Conservation (phyloP, 2,113 vertebrate genomes). For the Mirza zaza region DNA sequence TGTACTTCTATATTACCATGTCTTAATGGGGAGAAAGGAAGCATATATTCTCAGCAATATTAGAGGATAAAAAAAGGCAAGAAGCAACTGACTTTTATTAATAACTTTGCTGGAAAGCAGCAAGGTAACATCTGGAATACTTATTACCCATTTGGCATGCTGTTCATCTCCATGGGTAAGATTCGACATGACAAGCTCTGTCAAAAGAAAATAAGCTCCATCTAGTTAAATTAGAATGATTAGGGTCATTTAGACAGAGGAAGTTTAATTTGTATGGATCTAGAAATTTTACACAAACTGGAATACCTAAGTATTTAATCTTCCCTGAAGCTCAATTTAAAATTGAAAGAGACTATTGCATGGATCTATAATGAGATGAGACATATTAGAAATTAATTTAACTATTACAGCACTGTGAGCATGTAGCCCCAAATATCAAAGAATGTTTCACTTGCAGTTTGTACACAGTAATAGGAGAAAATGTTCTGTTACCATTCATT, state of each 20-base stretch:
- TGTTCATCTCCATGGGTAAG: conserved; percentile 61
- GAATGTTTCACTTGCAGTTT: conserved; percentile 10
- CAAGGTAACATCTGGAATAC: conserved; percentile 76
- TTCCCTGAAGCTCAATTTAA: conserved; percentile 77
- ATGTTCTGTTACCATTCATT: not conserved
- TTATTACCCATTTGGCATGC: conserved; percentile 74
- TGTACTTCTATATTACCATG: conserved; percentile 34
- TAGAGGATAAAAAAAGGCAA: conserved; percentile 64
- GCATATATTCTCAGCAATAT: conserved; percentile 62
- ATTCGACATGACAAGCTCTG: conserved; percentile 76
- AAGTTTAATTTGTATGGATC: conserved; percentile 79
- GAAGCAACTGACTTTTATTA: conserved; percentile 77
- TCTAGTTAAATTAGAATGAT: conserved; percentile 81
- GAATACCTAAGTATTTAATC: conserved; percentile 79
- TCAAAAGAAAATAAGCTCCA: conserved; percentile 73
- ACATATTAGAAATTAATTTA: conserved; percentile 77
- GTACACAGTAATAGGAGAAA: conserved; percentile 44
- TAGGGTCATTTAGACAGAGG: conserved; percentile 79
- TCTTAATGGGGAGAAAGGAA: conserved; percentile 57
- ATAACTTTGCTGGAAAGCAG: conserved; percentile 68
- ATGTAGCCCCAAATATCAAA: conserved; percentile 44
- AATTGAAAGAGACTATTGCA: conserved; percentile 74
- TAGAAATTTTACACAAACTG: conserved; percentile 78
- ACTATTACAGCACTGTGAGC: conserved; percentile 49
- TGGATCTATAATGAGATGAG: conserved; percentile 70